Base-by-base conservation (phyloP, 2,113 vertebrate genomes). In the Apeltes quadracus region DNA sequence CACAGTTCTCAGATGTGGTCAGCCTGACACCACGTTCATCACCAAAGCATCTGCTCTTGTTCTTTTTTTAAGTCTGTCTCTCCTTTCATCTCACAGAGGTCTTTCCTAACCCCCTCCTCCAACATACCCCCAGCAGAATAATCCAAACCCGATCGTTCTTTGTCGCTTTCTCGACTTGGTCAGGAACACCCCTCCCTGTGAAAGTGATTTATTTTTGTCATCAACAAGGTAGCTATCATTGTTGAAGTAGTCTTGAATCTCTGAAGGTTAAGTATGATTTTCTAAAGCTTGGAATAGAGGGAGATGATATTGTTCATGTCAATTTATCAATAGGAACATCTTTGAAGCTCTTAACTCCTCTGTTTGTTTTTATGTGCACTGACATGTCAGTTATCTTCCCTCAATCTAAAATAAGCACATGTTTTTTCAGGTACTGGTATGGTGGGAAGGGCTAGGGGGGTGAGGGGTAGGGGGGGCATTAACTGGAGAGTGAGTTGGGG, bases 401-500 rank as follows among this genome's bases (percentile, higher is more conserved):
- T 62, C n/a, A 67, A 48, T 22, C 81, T 84, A 85, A 84, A 89
- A 88, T 89, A 88, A 79, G 41, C 56, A 34, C 61, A 39, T 3
- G 56, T 61, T 84, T 70, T 80, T 80, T 57, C 38, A 64, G 48
- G 43, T 57, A 36, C 36, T 54, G 3, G 3, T 46, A 27, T 20
- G 3, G 13, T 41, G 20, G 6, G 32, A 2, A 5, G 16, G 14
- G 3, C 3, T 32, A 5, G 3, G 41, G 3, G 43, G 43, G 59
- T 67, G 23, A 25, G 7, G 61, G 39, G 58, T 75, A 81, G 80
- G 74, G 23, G 51, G 68, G 38, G 13, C 23, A 13, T 3, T 46
- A 23, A 18, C 50, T 69, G 61, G 53, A 78, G 77, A 73, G 59
- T 13, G 14, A 53, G 34, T 46, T 38, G 76, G 84, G 67, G 84